Conservation (phyloP, 1,140 invertebrate species). For the Rhagoletis pomonella region DNA sequence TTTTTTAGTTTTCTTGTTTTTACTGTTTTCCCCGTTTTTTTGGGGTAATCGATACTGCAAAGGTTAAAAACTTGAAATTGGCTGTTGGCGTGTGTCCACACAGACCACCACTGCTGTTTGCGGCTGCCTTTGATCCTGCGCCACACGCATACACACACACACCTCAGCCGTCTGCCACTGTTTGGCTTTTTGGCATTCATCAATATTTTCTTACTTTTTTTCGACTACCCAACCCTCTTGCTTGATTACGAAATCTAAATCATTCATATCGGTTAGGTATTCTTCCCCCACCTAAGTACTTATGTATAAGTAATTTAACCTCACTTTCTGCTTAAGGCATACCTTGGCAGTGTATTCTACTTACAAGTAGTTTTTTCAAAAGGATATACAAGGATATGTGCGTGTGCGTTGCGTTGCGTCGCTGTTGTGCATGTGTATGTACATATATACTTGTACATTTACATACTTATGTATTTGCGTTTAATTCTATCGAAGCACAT, state of each 20-base stretch:
- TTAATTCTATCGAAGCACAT: too few relatives aligned
- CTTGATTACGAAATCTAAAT: conserved; percentile 35
- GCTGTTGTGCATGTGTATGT: background rate
- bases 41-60: conserved; percentile 44
- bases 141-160: too few relatives aligned
- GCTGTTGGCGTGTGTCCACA: conserved; percentile 43
- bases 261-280: background rate
- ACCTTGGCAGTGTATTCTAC: conserved; percentile 26
- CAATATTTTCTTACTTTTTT: background rate
- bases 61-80: conserved; percentile 51
- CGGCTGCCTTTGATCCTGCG: conserved; percentile 23
- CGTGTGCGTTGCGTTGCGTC: background rate
- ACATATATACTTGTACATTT: too few relatives aligned
- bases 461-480: too few relatives aligned
- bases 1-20: background rate
- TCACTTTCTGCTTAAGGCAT: conserved; percentile 14
- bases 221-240: background rate
- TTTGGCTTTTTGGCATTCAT: conserved; percentile 9
- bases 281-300: background rate
- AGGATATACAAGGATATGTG: conserved; percentile 45
- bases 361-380: conserved; percentile 40
- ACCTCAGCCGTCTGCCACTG: background rate
- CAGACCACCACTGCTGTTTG: background rate
- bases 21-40: background rate
- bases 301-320: conserved; percentile 43